These are phyloP conservation scores for Caenorhabditis auriculariae DNA, from an alignment of 2,888 invertebrate genomes.

Conservation along the genomic window DNA sequence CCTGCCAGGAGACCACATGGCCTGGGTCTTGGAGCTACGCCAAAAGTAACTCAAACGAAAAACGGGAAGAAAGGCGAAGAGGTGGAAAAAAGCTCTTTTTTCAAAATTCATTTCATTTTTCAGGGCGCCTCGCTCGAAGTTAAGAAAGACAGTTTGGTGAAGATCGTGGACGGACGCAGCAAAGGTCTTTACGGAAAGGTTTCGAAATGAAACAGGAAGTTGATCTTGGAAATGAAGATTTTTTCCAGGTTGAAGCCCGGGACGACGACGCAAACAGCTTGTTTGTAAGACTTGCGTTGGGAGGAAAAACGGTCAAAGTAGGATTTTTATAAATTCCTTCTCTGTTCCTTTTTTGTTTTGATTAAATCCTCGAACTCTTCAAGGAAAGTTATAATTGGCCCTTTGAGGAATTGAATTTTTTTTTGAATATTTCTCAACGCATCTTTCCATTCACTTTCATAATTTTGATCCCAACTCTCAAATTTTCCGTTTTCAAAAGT, in stretches of 20 bases:
- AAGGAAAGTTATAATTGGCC: too few species aligned
- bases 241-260: slow-evolving; percentile 74
- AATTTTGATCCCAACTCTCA: too few species aligned
- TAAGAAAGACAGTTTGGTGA: slow-evolving; percentile 23
- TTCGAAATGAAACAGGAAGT: slow-evolving; percentile 2
- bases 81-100: slow-evolving; percentile 5
- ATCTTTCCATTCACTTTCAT: too few species aligned
- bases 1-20: slow-evolving; percentile 85
- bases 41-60: slow-evolving; percentile 23
- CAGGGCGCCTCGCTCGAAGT: slow-evolving; percentile 20
- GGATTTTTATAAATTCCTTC: not conserved
- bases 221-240: not conserved
- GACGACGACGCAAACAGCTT: slow-evolving; percentile 81
- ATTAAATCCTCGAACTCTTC: too few species aligned
- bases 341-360: not conserved
- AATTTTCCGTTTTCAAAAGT: not conserved
- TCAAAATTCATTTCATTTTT: too few species aligned
- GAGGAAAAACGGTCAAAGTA: slow-evolving; percentile 33
- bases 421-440: not conserved
- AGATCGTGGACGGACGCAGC: slow-evolving; percentile 30
- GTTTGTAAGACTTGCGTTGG: slow-evolving; percentile 66
- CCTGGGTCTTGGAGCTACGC: slow-evolving; percentile 86
- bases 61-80: slow-evolving; percentile 1
- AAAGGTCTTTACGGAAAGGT: slow-evolving; percentile 36
- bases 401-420: too few species aligned